Conservation (phyloP, 30 jellyfish, hydroid and myxozoan genomes). For the Cassiopea andromeda region DNA sequence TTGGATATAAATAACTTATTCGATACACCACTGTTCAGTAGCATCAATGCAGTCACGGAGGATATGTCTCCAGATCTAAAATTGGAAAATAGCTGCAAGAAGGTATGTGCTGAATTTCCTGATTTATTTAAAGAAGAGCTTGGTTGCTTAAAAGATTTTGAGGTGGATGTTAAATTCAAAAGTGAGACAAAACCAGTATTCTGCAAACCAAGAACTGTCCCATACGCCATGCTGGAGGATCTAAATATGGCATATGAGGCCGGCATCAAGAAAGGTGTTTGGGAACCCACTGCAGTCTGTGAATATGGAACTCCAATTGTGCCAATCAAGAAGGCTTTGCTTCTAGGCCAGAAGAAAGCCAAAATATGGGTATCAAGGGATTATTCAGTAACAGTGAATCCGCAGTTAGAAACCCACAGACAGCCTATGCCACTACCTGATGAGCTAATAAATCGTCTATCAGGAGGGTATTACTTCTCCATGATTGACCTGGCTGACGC, state of each 20-base stretch:
- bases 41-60: neutral
- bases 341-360: slow-evolving; percentile 11
- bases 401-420: neutral
- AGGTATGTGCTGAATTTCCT: neutral
- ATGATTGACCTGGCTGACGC: neutral
- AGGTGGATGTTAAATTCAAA: slow-evolving; percentile 11
- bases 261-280: slow-evolving; percentile 14
- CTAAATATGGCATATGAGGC: neutral
- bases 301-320: slow-evolving; percentile 18
- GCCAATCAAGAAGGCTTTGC: slow-evolving; percentile 27
- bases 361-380: neutral
- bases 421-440: neutral
- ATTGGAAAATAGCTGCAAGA: slow-evolving; percentile 11
- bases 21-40: neutral
- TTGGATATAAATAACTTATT: neutral
- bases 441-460: neutral
- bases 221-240: slow-evolving; percentile 7
- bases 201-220: neutral
- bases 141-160: neutral
- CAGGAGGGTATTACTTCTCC: neutral
- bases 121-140: slow-evolving; percentile 8
- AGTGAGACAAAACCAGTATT: neutral
- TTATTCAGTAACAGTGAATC: neutral
- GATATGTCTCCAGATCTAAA: neutral
- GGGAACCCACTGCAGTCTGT: neutral